Base-by-base conservation (phyloP, 2,113 vertebrate genomes). In the Syngnathus typhle region DNA sequence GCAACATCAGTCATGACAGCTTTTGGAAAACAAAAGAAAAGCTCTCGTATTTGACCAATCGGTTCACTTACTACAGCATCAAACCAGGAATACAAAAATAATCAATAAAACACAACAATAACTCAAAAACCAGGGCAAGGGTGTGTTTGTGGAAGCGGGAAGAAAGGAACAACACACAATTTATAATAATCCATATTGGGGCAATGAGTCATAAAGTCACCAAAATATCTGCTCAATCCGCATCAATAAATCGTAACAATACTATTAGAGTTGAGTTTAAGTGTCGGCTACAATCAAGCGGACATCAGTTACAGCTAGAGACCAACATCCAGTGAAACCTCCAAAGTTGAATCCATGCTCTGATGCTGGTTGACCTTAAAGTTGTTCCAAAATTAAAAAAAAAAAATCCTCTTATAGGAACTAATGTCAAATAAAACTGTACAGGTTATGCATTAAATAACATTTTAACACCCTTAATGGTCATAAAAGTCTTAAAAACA, bases 1-100 rank as follows among this genome's bases (percentile, higher is more conserved):
- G 88, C 88, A 91, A 89, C 80, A 84, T 88, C 79, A 84, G 80
- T 84, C 87, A 79, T 68, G 56, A 88, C 79, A 82, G 83, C 79
- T 79, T 88, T 80, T 77, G 75, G 84, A 85, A 75, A 47, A 72
- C 66, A 65, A 65, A n/a, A 54, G n/a, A 16, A 68, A 55, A 68
- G 65, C 70, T 83, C 76, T 79, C 80, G 71, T 70, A 37, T 80
- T 72, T 77, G 64, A 84, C 78, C 71, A 69, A 69, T 73, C 70
- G 81, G 74, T 80, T 84, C 70, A 70, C 65, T 23, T 64, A 75
- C 72, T 85, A 90, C 87, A 90, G 89, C 88, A 85, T 84, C 75
- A 76, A 49, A 81, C 61, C 71, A 64, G 62, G 21, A 72, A 69
- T 63, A 65, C 0, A 74, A 62, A 58, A 69, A 55, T 52, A 73